Conservation (phyloP, 2,888 invertebrate genomes). For the Ectemnius continuus region DNA sequence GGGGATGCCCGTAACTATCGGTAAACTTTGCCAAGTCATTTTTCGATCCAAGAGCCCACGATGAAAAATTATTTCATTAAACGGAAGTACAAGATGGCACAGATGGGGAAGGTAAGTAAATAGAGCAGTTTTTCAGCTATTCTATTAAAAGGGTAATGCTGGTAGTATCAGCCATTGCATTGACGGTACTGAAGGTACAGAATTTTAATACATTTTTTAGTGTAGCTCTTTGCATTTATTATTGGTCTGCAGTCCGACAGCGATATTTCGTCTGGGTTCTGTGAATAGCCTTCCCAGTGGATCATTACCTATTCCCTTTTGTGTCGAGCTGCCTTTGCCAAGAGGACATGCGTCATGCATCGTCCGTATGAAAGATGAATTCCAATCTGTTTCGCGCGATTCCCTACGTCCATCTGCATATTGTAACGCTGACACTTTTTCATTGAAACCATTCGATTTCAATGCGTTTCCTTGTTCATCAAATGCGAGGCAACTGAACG, state of each 20-base stretch:
- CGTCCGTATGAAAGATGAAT: slow-evolving; percentile 14
- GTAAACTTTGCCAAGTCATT: slow-evolving; percentile 47
- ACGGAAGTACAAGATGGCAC: too few species aligned
- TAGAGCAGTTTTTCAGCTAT: too few species aligned
- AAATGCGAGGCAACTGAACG: too few species aligned
- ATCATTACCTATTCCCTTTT: slow-evolving; percentile 63
- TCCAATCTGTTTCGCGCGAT: slow-evolving; percentile 15
- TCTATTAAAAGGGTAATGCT: too few species aligned
- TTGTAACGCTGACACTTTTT: too few species aligned
- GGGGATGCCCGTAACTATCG: slow-evolving; percentile 40
- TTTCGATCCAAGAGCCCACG: slow-evolving; percentile 30
- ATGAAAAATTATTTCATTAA: slow-evolving; percentile 47
- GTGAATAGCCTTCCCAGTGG: slow-evolving; percentile 35
- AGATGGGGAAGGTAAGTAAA: too few species aligned
- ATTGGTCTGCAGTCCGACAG: slow-evolving; percentile 29
- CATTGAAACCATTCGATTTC: too few species aligned
- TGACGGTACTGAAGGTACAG: slow-evolving; percentile 34
- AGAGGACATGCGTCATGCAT: too few species aligned
- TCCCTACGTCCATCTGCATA: too few species aligned
- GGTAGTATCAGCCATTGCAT: background rate
- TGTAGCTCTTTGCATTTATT: slow-evolving; percentile 53
- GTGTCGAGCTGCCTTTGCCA: slow-evolving; percentile 28
- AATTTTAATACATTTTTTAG: slow-evolving; percentile 39
- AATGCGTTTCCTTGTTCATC: too few species aligned
- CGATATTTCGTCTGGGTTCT: slow-evolving; percentile 35